Evolutionary conservation across 2,888 invertebrate species (phyloP).

Genomic region (Melinopterus prodromus): DNA sequence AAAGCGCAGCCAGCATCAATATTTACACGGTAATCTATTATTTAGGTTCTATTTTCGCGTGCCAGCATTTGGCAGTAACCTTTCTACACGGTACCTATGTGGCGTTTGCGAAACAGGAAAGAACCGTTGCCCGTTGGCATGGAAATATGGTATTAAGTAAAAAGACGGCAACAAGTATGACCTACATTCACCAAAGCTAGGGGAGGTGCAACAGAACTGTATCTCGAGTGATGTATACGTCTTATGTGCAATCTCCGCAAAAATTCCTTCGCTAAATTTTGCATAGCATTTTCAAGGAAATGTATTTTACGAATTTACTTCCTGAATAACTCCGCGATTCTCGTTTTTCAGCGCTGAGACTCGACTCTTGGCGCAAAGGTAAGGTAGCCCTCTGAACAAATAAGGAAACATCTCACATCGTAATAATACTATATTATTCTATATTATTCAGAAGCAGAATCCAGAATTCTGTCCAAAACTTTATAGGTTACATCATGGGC

Average conservation of each 20-base stretch:
- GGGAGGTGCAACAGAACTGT: neutral
- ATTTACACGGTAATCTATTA: too few species aligned
- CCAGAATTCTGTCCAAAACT: too few species aligned
- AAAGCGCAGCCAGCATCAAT: too few species aligned
- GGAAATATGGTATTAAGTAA: neutral
- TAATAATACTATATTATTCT: too few species aligned
- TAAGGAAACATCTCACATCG: too few species aligned
- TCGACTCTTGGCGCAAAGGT: too few species aligned
- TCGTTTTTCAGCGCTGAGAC: too few species aligned
- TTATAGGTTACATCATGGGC: too few species aligned
- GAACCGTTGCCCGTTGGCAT: neutral
- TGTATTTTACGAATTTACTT: neutral
- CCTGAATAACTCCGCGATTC: neutral
- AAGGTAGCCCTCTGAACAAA: too few species aligned
- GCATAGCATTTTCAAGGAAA: neutral
- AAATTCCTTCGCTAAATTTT: neutral
- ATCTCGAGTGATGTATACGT: neutral
- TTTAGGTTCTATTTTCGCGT: too few species aligned
- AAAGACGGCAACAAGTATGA: neutral
- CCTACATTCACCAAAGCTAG: neutral
- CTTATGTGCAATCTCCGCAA: neutral
- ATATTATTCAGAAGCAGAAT: too few species aligned
- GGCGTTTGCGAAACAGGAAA: neutral
- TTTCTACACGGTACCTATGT: neutral
- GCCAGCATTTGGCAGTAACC: too few species aligned